These are phyloP conservation scores for Vidua chalybeata DNA, from an alignment of 2,113 vertebrate species.

Conservation along the genomic window DNA sequence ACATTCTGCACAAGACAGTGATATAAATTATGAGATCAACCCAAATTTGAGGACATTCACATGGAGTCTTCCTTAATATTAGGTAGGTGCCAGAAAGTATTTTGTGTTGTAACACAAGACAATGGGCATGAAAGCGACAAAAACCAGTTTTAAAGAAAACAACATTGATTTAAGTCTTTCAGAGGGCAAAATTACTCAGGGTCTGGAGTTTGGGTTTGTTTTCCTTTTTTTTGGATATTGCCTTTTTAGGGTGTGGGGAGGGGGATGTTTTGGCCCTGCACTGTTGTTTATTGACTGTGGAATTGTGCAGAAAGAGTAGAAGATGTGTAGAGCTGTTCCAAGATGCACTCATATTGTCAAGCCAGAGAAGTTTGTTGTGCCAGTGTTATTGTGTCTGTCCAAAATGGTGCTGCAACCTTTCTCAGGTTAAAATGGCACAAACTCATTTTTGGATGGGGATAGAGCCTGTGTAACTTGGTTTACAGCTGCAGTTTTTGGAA, in stretches of 20 bases:
- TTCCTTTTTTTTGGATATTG: background rate
- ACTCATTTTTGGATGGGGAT: background rate
- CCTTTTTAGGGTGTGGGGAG: background rate
- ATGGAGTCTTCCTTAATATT: background rate
- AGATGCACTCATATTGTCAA: background rate
- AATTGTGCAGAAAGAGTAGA: background rate
- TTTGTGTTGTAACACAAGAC: background rate
- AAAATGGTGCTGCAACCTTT: background rate
- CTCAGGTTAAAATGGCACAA: background rate
- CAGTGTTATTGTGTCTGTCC: background rate
- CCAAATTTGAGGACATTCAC: background rate
- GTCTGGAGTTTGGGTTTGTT: background rate
- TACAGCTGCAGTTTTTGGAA: background rate
- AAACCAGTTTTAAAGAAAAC: background rate
- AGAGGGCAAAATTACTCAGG: background rate
- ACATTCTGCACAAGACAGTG: background rate
- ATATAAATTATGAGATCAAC: background rate
- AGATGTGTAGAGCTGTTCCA: background rate
- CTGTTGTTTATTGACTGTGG: background rate
- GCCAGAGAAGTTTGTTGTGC: background rate
- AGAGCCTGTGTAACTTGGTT: background rate
- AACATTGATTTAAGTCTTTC: background rate
- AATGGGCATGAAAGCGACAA: background rate
- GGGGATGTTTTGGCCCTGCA: background rate
- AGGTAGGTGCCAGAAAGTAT: background rate